Conservation (phyloP, 2,888 invertebrate species). For the Megaustenia siamemsis region DNA sequence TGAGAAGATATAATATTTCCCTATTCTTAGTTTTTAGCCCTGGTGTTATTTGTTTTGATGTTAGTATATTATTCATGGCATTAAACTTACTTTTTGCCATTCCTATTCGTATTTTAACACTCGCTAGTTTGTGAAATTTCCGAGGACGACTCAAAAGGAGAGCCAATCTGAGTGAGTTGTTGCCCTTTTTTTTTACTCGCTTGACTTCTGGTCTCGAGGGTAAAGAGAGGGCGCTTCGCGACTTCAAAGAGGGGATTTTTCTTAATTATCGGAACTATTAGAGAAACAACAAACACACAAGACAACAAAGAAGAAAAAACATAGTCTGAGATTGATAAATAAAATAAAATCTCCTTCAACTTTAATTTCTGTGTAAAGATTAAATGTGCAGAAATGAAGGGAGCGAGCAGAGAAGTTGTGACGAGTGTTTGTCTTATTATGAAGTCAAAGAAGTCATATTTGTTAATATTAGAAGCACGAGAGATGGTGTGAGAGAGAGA, state of each 20-base stretch:
- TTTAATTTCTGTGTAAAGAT: not conserved
- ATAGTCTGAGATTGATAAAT: not conserved
- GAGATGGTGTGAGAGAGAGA: not conserved
- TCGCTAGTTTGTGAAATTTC: too few species aligned
- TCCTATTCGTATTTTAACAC: too few species aligned
- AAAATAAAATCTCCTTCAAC: not conserved
- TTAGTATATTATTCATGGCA: too few species aligned
- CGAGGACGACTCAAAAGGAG: not conserved
- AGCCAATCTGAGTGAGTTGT: slow-evolving; percentile 22
- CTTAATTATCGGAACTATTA: slow-evolving; percentile 16
- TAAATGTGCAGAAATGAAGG: too few species aligned
- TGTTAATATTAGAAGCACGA: too few species aligned
- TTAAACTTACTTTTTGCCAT: too few species aligned
- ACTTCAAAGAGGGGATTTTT: slow-evolving; percentile 13
- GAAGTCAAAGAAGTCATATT: not conserved
- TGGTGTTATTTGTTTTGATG: too few species aligned
- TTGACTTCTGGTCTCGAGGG: slow-evolving; percentile 10
- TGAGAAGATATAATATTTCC: too few species aligned
- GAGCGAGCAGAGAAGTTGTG: too few species aligned
- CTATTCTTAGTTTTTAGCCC: too few species aligned
- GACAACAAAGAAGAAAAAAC: not conserved
- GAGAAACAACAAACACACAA: not conserved
- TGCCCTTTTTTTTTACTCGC: slow-evolving; percentile 3
- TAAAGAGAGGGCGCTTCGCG: not conserved
- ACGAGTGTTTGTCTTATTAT: too few species aligned